These are phyloP conservation scores for Aethina tumida DNA, from an alignment of 1,140 invertebrate species.

Conservation along the genomic window DNA sequence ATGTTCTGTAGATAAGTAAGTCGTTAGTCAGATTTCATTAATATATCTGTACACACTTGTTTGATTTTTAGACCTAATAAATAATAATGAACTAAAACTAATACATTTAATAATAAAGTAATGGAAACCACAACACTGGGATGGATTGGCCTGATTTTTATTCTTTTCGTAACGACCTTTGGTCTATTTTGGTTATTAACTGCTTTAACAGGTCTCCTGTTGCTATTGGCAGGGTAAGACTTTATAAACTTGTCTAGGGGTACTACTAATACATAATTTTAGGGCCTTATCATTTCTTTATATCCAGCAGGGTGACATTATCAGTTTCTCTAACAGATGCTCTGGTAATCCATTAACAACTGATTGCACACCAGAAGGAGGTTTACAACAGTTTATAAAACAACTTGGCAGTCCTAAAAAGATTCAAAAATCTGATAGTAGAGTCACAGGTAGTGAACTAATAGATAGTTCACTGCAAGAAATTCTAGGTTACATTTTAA, in stretches of 20 bases:
- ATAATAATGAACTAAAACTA: no score
- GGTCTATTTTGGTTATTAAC: conserved; percentile 26
- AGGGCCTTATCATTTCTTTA: conserved; percentile 30
- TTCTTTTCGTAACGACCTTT: conserved; percentile 27
- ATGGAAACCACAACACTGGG: conserved; percentile 17
- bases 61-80: no score
- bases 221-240: conserved; percentile 29
- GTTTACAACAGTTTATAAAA: conserved; percentile 23
- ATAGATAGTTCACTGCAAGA: conserved; percentile 37
- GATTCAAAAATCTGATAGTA: conserved; percentile 28
- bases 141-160: conserved; percentile 28
- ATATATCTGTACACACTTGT: no score
- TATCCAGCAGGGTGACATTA: conserved; percentile 28
- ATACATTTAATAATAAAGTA: no score
- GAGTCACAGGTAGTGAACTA: conserved; percentile 35
- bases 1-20: no score
- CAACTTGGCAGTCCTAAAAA: conserved; percentile 26
- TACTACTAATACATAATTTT: conserved; percentile 8
- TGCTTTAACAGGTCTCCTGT: conserved; percentile 18
- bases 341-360: conserved; percentile 29
- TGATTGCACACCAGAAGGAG: conserved; percentile 25
- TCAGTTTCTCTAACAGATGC: conserved; percentile 30
- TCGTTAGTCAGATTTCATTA: no score
- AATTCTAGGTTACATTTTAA: conserved; percentile 54
- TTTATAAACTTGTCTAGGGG: conserved; percentile 1